A percentile compares a stretch with the other conserved stretches of the same genome.
Evolutionary conservation across 23 tunicate species (phyloP).

Genomic region (Ascidia mentula): DNA sequence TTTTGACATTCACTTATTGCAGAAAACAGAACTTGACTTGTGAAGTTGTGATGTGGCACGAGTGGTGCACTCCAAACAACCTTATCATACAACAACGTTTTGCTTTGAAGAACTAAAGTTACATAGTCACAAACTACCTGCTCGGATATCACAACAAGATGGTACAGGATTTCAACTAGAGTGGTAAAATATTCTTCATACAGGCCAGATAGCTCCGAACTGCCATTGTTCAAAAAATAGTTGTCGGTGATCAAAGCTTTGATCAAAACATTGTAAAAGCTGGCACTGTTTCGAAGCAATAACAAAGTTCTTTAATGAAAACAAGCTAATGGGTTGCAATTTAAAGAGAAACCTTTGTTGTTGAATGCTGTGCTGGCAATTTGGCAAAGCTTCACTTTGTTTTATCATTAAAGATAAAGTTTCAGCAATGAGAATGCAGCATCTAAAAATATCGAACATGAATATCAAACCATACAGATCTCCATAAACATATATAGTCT

Average conservation of each 20-base stretch:
- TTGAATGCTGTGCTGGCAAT: conserved; percentile 34
- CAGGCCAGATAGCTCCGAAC: conserved; percentile 21
- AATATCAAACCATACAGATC: neutral
- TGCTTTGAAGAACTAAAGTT: neutral
- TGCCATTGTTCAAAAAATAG: neutral
- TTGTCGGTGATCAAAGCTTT: neutral
- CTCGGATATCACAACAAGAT: conserved; percentile 39
- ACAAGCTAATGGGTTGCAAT: neutral
- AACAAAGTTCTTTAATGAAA: neutral
- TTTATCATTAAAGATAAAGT: conserved; percentile 45
- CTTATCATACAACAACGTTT: neutral
- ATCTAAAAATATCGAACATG: conserved; percentile 5
- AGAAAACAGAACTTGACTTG: neutral
- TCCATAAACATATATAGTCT: neutral
- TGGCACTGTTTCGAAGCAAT: neutral
- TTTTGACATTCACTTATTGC: neutral
- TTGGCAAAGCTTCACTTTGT: conserved; percentile 43
- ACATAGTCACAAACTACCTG: conserved; percentile 19
- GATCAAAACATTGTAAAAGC: neutral
- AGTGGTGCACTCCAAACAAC: neutral
- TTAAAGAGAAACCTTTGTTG: conserved; percentile 9
- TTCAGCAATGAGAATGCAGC: conserved; percentile 23
- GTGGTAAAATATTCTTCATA: conserved; percentile 25
- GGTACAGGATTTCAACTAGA: conserved; percentile 39
- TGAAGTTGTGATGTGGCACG: neutral